Conservation (phyloP, 1,140 invertebrate genomes). For the Samia ricini region DNA sequence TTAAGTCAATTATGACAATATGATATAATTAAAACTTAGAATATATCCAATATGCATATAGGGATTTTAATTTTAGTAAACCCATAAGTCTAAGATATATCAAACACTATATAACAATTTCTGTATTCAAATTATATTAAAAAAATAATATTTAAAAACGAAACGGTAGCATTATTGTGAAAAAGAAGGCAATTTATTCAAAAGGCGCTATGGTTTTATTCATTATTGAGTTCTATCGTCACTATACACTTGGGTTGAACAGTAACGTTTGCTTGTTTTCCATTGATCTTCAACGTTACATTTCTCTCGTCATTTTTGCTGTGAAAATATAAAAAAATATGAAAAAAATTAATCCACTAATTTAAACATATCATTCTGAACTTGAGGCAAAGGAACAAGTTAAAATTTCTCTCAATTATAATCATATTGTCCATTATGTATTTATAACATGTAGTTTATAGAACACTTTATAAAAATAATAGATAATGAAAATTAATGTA, state of each 20-base stretch:
- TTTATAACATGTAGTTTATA: neutral
- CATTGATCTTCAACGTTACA: neutral
- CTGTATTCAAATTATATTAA: too few species aligned
- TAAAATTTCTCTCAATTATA: neutral
- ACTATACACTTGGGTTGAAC: neutral
- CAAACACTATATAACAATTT: too few species aligned
- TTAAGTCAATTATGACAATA: too few species aligned
- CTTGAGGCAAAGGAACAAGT: neutral
- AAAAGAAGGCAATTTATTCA: too few species aligned
- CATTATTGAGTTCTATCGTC: neutral
- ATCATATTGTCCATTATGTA: neutral
- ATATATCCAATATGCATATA: too few species aligned
- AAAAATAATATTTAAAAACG: too few species aligned
- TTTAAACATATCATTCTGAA: neutral
- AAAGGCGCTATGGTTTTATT: too few species aligned
- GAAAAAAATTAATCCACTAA: neutral
- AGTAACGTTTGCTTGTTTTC: conserved; percentile 1
- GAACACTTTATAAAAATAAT: neutral
- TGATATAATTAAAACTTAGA: too few species aligned
- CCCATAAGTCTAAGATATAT: too few species aligned
- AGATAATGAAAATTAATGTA: neutral
- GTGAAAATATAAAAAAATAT: neutral
- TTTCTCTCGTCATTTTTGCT: neutral
- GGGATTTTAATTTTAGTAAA: too few species aligned
- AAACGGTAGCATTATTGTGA: too few species aligned